A percentile compares a stretch with the other conserved stretches of the same genome.
Conservation (phyloP, 92 coral and sea anemone species). For the Isaurus tuberculatus region DNA sequence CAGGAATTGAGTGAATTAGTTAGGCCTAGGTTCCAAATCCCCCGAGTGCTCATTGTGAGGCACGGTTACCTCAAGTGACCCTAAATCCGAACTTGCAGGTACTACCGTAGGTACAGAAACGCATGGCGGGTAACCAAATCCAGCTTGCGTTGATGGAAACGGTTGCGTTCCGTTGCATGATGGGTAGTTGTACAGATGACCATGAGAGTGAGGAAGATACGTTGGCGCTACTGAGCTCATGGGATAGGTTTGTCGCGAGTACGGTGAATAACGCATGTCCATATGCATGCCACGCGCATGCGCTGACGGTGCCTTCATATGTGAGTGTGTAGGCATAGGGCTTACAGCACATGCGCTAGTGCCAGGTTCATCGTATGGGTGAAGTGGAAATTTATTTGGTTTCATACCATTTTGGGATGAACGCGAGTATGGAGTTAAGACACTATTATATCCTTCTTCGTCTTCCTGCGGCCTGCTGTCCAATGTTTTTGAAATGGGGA, state of each 20-base stretch:
- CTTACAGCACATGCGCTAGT: conserved; percentile 54
- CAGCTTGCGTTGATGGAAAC: conserved; percentile 78
- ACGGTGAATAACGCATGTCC: conserved; percentile 92
- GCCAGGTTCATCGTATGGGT: conserved; percentile 53
- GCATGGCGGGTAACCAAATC: conserved; percentile 81
- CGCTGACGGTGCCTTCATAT: conserved; percentile 72
- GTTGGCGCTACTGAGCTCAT: conserved; percentile 78
- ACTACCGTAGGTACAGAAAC: conserved; percentile 67
- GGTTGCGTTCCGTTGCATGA: conserved; percentile 78
- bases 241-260: conserved; percentile 82
- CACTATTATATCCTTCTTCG: conserved; percentile 57
- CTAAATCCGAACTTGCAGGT: conserved; percentile 61
- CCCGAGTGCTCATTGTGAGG: conserved; percentile 41
- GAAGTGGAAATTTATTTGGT: conserved; percentile 64
- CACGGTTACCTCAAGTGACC: conserved; percentile 57
- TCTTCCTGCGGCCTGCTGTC: conserved; percentile 38
- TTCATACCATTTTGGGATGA: conserved; percentile 76
- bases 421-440: conserved; percentile 58
- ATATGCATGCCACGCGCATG: conserved; percentile 75
- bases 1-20: background rate
- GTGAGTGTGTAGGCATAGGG: conserved; percentile 59
- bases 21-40: conserved; percentile 34
- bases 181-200: conserved; percentile 72
- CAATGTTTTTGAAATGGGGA: conserved; percentile 1
- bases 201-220: conserved; percentile 78